These are phyloP conservation scores for Sebastes iracundus DNA, from an alignment of 2,797 vertebrate species.

Conservation along the genomic window DNA sequence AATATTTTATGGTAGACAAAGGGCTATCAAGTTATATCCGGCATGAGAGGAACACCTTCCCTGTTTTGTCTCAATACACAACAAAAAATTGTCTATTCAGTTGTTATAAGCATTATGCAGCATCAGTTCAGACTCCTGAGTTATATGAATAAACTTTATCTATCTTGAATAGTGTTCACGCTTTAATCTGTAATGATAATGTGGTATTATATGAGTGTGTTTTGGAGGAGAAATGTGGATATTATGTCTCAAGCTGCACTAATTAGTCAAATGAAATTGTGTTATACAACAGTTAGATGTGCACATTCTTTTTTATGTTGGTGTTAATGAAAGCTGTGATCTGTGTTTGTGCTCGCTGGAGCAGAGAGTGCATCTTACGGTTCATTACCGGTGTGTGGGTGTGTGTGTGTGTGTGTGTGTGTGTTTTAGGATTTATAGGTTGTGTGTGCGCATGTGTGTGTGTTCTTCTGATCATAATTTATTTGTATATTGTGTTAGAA, in stretches of 20 bases:
- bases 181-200: not conserved
- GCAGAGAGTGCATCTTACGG: not conserved
- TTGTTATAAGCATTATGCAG: not conserved
- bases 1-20: not conserved
- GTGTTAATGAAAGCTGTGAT: constrained; percentile 24
- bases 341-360: constrained; percentile 18
- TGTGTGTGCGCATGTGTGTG: not conserved
- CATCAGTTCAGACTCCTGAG: not conserved
- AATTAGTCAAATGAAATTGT: not conserved
- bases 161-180: not conserved
- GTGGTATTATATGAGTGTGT: not conserved
- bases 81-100: not conserved
- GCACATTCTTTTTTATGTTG: not conserved
- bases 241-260: not conserved
- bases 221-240: not conserved
- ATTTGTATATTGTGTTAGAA: not conserved
- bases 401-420: not conserved
- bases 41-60: not conserved
- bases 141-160: not conserved
- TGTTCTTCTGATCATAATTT: not conserved
- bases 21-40: not conserved
- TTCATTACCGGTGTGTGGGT: constrained; percentile 5
- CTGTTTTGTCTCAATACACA: not conserved
- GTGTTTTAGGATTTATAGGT: not conserved
- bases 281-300: not conserved